Base-by-base conservation (phyloP, 2,888 invertebrate genomes). In the Meteorus colon region DNA sequence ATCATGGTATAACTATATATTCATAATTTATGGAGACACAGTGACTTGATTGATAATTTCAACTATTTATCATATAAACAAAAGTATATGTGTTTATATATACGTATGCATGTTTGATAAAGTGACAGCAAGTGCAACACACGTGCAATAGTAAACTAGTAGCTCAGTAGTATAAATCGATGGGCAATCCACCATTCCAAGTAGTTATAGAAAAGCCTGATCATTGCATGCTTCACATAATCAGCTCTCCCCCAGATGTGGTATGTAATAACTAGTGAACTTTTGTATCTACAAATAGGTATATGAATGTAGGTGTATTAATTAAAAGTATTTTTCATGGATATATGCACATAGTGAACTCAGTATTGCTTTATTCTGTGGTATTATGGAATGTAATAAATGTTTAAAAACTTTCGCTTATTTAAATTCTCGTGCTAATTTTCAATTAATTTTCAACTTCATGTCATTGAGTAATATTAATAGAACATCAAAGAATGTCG, bases 201-300 rank as follows among this genome's bases (percentile, higher is more conserved):
- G 75, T 66, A 29, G 10, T 65, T 34, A 45, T n/a, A 31, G 19
- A 12, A 70, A 60, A 16, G 27, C 6, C 51, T 63, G 69, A 76
- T 79, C 82, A 84, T 84, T 79, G 77, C 78, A 77, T 75, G 73
- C 60, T 65, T 68, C 76, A 80, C 83, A 84, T 84, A 81, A 81
- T 84, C 34, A 60, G 77, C 74, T 80, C 81, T 82, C 80, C 79
- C 84, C 78, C 81, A 41, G 60, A 73, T 81, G 55, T 81, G 84
- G 84, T 85, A 86, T 84, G 86, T 86, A 84, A 84, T 84, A 85
- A 86, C 86, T 86, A 86, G 85, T 80, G 79, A 77, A 78, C 66
- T 78, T 74, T 73, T 73, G 68, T 79, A 79, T 76, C 76, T 80
- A 79, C 79, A 78, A 78, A 82, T 83, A 82, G 79, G 82, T 81